Percentiles rank a stretch among this genome's conserved stretches.
These are phyloP conservation scores for Micrasema minimum DNA, from an alignment of 1,140 invertebrate species.

Conservation along the genomic window DNA sequence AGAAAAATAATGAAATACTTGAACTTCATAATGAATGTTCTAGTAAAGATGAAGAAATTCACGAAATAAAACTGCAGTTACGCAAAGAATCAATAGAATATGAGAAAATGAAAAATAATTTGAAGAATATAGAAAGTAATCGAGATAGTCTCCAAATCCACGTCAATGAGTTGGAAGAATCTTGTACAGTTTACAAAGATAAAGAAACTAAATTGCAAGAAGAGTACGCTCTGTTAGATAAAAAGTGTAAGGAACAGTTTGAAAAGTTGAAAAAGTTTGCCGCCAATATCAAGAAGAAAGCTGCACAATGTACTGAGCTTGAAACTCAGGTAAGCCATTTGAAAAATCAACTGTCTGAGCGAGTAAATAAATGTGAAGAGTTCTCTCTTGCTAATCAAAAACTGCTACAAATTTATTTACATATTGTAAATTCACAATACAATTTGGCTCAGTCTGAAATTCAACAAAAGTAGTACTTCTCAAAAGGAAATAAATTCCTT, in stretches of 20 bases:
- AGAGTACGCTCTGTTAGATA: conserved; percentile 33
- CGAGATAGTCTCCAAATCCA: conserved; percentile 54
- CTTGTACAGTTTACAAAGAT: conserved; percentile 57
- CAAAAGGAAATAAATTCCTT: conserved; percentile 11
- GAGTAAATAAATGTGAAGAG: conserved; percentile 45
- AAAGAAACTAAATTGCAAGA: conserved; percentile 60
- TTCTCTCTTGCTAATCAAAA: conserved; percentile 6
- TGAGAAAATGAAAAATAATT: conserved; percentile 60
- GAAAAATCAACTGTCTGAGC: conserved; percentile 56
- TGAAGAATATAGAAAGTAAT: conserved; percentile 60
- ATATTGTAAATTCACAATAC: conserved; percentile 32
- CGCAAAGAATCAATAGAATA: conserved; percentile 65
- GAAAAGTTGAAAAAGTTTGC: conserved; percentile 84
- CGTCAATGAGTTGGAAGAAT: conserved; percentile 56
- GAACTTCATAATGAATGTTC: conserved; percentile 61
- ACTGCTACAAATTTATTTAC: conserved; percentile 29
- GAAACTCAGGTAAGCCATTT: conserved; percentile 67
- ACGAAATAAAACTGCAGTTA: conserved; percentile 64
- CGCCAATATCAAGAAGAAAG: conserved; percentile 78
- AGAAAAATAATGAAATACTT: conserved; percentile 59
- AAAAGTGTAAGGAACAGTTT: conserved; percentile 65
- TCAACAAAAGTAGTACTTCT: conserved; percentile 22
- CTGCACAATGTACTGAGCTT: conserved; percentile 70
- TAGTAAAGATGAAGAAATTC: conserved; percentile 69
- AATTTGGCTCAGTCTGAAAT: conserved; percentile 40